phyloP scores from a whole-genome alignment of 2,797 vertebrate genomes.

The Hemitrygon akajei region DNA sequence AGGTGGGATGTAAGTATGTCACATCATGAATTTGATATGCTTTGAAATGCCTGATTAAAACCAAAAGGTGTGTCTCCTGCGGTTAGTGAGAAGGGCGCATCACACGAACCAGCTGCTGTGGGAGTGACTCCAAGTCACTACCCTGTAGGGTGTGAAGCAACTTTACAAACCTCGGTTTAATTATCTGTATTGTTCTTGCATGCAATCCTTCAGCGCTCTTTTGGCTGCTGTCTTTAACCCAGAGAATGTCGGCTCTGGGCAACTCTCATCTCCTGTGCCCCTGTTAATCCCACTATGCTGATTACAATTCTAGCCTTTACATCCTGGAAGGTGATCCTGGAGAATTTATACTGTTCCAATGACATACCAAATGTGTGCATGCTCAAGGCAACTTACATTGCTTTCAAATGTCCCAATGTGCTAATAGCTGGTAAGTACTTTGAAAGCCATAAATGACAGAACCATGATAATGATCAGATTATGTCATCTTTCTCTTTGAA shows the following conservation, averaged over 20 bases:
- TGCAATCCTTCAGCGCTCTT: background rate
- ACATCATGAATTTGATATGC: background rate
- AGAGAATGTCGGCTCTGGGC: background rate
- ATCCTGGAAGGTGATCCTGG: no score
- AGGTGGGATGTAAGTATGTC: background rate
- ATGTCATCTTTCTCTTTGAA: no score
- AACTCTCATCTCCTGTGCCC: background rate
- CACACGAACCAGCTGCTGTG: conserved; percentile 25
- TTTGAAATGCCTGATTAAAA: conserved; percentile 14
- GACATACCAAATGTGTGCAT: background rate
- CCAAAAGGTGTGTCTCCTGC: conserved; percentile 12
- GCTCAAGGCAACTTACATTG: no score
- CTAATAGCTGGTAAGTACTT: background rate
- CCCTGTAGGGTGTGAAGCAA: conserved; percentile 10
- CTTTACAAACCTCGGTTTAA: background rate
- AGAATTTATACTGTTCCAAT: background rate
- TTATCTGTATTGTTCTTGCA: background rate
- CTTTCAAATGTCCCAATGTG: background rate
- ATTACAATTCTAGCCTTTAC: background rate
- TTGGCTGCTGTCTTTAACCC: background rate
- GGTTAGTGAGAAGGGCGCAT: conserved; percentile 8
- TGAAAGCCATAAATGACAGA: background rate
- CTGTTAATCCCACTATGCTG: background rate
- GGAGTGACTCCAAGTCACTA: background rate
- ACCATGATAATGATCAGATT: no score